These are phyloP conservation scores for Umimayanthus kanabou DNA, from an alignment of 92 coral and sea anemone genomes.

Conservation along the genomic window DNA sequence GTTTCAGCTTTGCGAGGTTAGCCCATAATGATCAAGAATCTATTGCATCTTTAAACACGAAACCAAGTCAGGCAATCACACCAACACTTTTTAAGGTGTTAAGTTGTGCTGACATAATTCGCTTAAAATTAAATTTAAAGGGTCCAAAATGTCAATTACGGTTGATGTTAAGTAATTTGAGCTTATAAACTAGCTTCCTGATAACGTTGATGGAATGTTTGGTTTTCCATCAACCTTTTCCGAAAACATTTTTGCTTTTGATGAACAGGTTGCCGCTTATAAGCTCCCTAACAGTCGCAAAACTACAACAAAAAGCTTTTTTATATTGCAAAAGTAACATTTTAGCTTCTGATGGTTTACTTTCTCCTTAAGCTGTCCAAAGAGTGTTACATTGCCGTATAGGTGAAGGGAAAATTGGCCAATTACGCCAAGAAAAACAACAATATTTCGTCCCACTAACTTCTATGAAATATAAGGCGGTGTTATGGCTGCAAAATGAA, in stretches of 20 bases:
- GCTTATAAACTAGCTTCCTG: background rate
- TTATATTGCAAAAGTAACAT: background rate
- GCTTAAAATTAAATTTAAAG: background rate
- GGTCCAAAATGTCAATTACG: background rate
- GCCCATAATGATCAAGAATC: background rate
- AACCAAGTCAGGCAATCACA: background rate
- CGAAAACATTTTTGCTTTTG: background rate
- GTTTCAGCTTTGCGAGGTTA: background rate
- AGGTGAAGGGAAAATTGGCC: background rate
- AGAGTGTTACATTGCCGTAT: background rate
- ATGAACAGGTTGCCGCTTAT: background rate
- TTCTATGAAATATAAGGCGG: no score
- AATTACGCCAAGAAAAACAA: background rate
- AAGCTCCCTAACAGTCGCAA: background rate
- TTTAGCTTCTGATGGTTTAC: background rate
- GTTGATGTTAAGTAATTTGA: background rate
- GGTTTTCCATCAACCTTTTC: background rate
- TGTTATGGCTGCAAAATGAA: no score
- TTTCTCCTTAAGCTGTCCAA: no score
- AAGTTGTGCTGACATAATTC: background rate
- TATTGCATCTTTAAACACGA: no score
- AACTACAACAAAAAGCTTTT: background rate
- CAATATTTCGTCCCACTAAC: background rate
- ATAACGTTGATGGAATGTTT: slow-evolving; percentile 4
- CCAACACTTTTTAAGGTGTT: background rate